These are phyloP conservation scores for Apodemus sylvaticus DNA, from an alignment of 2,113 vertebrate species.

Conservation along the genomic window DNA sequence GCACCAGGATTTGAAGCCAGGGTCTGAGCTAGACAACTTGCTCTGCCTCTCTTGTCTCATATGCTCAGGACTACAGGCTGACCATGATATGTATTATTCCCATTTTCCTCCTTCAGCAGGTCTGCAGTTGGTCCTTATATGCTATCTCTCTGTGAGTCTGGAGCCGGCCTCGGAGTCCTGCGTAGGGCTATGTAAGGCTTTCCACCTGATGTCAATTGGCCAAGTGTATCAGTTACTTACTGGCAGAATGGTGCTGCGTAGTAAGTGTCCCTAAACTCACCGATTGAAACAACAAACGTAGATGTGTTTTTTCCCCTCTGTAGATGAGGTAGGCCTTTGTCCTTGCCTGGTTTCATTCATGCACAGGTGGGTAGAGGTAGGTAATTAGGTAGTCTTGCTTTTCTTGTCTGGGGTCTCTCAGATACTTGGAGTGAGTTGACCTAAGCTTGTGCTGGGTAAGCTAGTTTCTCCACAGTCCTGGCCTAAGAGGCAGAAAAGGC, in stretches of 20 bases:
- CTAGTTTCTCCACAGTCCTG: not conserved
- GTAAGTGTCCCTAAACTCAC: not conserved
- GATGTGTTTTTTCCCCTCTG: not conserved
- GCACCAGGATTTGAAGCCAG: not conserved
- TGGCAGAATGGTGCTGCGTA: not conserved
- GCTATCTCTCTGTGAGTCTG: not conserved
- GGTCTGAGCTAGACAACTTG: not conserved
- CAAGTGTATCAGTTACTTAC: not conserved
- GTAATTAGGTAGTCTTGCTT: not conserved
- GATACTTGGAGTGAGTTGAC: not conserved
- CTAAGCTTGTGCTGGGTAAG: not conserved
- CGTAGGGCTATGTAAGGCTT: not conserved
- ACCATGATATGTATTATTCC: fast-evolving
- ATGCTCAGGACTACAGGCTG: not conserved
- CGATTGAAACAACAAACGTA: not conserved
- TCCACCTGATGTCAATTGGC: not conserved
- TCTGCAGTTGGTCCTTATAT: not conserved
- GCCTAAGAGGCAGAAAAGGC: not conserved
- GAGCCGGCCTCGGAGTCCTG: not conserved
- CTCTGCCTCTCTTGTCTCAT: not conserved
- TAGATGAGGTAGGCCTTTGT: not conserved
- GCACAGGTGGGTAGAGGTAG: not conserved
- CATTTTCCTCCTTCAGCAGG: not conserved
- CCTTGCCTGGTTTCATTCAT: not conserved
- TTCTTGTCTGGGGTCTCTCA: not conserved